Conservation (phyloP, 1,140 invertebrate genomes). For the Apocrypta bakeri region DNA sequence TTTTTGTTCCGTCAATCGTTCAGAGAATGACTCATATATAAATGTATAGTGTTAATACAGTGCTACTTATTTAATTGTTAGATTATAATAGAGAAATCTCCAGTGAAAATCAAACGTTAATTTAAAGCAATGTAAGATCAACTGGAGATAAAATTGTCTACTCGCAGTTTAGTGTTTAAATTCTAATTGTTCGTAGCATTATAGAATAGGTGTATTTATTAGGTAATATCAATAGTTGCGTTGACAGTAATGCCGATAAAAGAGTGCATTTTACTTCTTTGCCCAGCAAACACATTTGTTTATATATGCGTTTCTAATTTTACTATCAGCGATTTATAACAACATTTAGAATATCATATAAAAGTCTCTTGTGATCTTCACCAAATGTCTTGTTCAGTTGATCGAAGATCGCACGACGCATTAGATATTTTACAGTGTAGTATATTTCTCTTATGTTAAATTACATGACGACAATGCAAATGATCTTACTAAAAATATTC, state of each 20-base stretch:
- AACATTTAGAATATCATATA: slow-evolving; percentile 14
- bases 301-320: slow-evolving; percentile 18
- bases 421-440: background rate
- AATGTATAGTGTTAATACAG: background rate
- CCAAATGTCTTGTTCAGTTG: background rate
- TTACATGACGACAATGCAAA: background rate
- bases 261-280: background rate
- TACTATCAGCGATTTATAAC: background rate
- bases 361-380: slow-evolving; percentile 9
- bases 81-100: background rate
- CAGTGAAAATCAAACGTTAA: background rate
- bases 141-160: background rate
- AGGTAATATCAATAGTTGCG: background rate
- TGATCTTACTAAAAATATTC: too few relatives aligned
- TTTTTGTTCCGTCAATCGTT: too few relatives aligned
- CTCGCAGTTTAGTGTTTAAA: background rate
- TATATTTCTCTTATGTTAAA: background rate
- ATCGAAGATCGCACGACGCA: background rate
- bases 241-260: slow-evolving; percentile 29
- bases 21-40: background rate
- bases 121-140: background rate
- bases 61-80: slow-evolving; percentile 5
- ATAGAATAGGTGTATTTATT: too few relatives aligned
- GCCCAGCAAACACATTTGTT: slow-evolving; percentile 35
- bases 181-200: background rate